These are phyloP conservation scores for Kryptolebias ocellatus DNA, from an alignment of 2,797 vertebrate genomes.

Conservation along the genomic window DNA sequence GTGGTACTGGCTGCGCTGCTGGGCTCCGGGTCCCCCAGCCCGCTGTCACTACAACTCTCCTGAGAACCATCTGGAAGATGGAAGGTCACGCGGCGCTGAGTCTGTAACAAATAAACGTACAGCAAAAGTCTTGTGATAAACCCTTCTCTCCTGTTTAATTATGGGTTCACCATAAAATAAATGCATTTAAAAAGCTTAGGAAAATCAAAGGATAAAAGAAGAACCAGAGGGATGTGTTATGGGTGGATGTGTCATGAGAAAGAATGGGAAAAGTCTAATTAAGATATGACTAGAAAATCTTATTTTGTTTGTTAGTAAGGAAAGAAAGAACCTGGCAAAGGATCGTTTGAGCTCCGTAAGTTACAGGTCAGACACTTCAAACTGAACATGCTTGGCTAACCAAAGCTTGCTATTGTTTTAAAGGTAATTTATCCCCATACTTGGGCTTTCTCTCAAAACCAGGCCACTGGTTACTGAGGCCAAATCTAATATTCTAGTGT, in stretches of 20 bases:
- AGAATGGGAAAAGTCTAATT: not conserved
- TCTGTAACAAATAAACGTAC: slow-evolving; percentile 76
- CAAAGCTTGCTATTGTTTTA: too few species aligned
- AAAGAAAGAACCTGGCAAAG: not conserved
- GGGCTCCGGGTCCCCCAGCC: slow-evolving; percentile 88
- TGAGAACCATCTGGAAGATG: slow-evolving; percentile 96
- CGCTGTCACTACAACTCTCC: slow-evolving; percentile 94
- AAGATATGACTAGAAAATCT: not conserved
- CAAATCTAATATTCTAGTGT: too few species aligned
- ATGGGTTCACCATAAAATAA: not conserved
- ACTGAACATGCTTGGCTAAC: too few species aligned
- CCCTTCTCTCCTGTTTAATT: slow-evolving; percentile 2
- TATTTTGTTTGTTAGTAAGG: not conserved
- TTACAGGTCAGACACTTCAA: too few species aligned
- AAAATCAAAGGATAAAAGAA: not conserved
- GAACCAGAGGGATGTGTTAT: not conserved
- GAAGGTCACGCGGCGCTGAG: slow-evolving; percentile 95
- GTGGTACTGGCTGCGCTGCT: slow-evolving; percentile 83
- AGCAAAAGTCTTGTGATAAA: slow-evolving; percentile 26
- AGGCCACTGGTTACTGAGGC: too few species aligned
- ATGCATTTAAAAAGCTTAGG: too few species aligned
- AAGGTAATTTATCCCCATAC: too few species aligned
- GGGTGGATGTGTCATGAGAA: too few species aligned
- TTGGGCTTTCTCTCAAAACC: too few species aligned
- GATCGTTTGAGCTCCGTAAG: not conserved